Conservation (phyloP, 2,797 vertebrate species). For the Scomberomorus guttatus region DNA sequence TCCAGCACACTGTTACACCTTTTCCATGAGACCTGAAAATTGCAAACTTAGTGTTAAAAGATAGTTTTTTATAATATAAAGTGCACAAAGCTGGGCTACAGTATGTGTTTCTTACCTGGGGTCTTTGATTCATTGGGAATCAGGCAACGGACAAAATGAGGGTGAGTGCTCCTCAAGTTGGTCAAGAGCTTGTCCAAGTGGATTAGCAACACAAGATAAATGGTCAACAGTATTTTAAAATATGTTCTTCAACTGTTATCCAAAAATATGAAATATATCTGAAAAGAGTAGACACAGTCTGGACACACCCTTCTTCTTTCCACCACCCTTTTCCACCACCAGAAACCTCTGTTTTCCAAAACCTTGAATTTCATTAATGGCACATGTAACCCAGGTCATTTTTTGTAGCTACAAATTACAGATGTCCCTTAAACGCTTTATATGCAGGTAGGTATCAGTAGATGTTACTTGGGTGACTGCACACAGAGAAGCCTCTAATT, state of each 20-base stretch:
- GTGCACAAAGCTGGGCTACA: fast-evolving
- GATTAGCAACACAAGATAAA: neutral
- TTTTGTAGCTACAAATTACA: too few species aligned
- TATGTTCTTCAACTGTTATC: neutral
- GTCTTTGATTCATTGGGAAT: slow-evolving; percentile 90
- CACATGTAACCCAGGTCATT: slow-evolving; percentile 58
- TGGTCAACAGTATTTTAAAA: neutral
- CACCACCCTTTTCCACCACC: slow-evolving; percentile 12
- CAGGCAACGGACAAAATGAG: slow-evolving; percentile 91
- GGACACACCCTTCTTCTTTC: slow-evolving; percentile 89
- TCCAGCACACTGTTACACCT: slow-evolving; percentile 92
- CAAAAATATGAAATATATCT: slow-evolving; percentile 40
- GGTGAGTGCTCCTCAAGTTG: slow-evolving; percentile 89
- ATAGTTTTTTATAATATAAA: too few species aligned
- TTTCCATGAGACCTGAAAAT: slow-evolving; percentile 83
- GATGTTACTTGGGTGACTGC: too few species aligned
- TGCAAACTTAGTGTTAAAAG: neutral
- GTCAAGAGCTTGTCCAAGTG: slow-evolving; percentile 33
- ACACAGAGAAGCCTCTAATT: too few species aligned
- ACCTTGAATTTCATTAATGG: slow-evolving; percentile 58
- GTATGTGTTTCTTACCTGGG: slow-evolving; percentile 74
- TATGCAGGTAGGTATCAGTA: too few species aligned
- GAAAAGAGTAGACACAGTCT: slow-evolving; percentile 69
- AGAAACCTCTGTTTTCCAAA: slow-evolving; percentile 74
- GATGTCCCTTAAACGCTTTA: too few species aligned